Evolutionary conservation across 2,888 invertebrate species (phyloP), one percentile per base, ranked within the genome.

Genomic region (Pherbina coryleti): DNA sequence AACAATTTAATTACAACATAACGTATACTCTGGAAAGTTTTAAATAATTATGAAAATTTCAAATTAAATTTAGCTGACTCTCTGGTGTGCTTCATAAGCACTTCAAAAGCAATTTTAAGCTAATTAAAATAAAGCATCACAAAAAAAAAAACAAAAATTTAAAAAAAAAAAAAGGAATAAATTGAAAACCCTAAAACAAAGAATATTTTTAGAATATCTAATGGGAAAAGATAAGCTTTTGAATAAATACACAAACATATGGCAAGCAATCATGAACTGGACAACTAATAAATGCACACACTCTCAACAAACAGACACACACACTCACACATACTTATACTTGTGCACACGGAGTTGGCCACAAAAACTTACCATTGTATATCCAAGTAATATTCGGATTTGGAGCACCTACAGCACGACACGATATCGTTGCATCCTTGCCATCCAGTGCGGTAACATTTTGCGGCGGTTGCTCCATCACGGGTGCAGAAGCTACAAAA

Each of bases 361-460:
- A 44, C n/a, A 60, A 37, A n/a, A 4, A 84, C 92, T 92, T 92
- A 97, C 97, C 96, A 90, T 96, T 96, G 87, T 95, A 96, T 86
- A 94, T 93, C 98, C 98, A 98, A 64, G 96, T 95, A 79, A 96
- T 93, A 87, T 95, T 96, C 11, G 98, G 98, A 82, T 93, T 92
- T 28, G 98, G 98, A 22, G 98, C 97, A 71, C 98, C 98, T 75
- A 94, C 93, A 37, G 97, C 97, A 83, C 95, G 92, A 90, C 98
- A 98, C 78, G 92, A 92, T 84, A 98, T 92, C 75, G 95, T 95
- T 75, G 96, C 97, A 90, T 98, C 97, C 90, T 96, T 96, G 74
- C 97, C 98, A 89, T 98, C 97, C 83, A 98, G 91, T 80, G 97
- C 95, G 14, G 98, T 98, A 81, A 94, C 91, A 91, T 98, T 97